phyloP scores from a whole-genome alignment of 2,888 invertebrate genomes.

The Zele albiditarsus region DNA sequence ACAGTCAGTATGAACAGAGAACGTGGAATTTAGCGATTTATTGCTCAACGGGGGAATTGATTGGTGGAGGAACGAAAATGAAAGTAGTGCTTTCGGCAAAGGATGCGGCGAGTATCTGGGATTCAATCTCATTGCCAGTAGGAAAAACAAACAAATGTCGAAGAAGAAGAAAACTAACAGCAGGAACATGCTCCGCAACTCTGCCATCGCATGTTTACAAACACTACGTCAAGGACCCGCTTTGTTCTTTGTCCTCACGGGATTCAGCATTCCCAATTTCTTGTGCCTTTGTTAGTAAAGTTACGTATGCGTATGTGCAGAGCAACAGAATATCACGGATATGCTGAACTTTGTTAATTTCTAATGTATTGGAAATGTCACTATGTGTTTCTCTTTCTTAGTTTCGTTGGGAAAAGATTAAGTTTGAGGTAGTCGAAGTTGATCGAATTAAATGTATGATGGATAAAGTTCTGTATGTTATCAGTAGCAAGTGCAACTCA shows the following conservation, averaged over 20 bases:
- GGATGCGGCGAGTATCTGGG: conserved; percentile 23
- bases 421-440: no score
- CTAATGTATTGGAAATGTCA: no score
- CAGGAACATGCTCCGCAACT: conserved; percentile 13
- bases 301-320: background rate
- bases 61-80: conserved; percentile 29
- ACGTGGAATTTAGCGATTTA: conserved; percentile 5
- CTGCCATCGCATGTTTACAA: conserved; percentile 48
- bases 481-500: no score
- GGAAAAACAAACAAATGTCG: conserved; percentile 27
- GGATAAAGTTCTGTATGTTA: no score
- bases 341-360: no score
- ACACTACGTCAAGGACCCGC: conserved; percentile 50
- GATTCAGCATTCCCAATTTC: conserved; percentile 3
- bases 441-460: no score
- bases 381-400: no score
- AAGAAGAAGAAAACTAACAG: no score
- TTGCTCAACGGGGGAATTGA: conserved; percentile 16
- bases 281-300: background rate
- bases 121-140: conserved; percentile 20
- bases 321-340: no score
- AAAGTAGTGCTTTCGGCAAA: conserved; percentile 19
- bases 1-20: no score
- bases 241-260: conserved; percentile 10
- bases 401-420: no score